Evolutionary conservation across 2,113 vertebrate genomes (phyloP).

Genomic region (Paraplagusia blochii): DNA sequence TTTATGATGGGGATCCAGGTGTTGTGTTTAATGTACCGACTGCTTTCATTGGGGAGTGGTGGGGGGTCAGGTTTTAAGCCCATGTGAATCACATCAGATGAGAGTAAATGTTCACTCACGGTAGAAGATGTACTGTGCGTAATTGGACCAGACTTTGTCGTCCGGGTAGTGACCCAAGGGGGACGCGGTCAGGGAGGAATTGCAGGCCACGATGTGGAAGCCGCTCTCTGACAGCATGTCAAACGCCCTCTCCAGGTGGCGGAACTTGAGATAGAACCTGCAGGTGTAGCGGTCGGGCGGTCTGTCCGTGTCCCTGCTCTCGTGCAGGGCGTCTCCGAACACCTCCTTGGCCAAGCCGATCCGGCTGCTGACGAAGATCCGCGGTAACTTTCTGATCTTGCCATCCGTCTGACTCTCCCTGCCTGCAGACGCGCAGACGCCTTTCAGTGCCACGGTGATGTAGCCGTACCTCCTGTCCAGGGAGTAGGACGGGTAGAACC

Average conservation of each 20-base stretch:
- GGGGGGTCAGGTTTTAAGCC: slow-evolving; percentile 1
- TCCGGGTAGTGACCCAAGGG: slow-evolving; percentile 87
- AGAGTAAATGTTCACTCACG: slow-evolving; percentile 84
- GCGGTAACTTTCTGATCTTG: slow-evolving; percentile 87
- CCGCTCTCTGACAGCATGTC: slow-evolving; percentile 97
- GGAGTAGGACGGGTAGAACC: slow-evolving; percentile 84
- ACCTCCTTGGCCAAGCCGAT: slow-evolving; percentile 94
- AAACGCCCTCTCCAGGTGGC: slow-evolving; percentile 94
- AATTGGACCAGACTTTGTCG: slow-evolving; percentile 96
- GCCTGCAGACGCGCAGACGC: slow-evolving; percentile 79
- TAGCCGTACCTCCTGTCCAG: slow-evolving; percentile 90
- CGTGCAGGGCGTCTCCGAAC: slow-evolving; percentile 94
- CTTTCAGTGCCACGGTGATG: slow-evolving; percentile 89
- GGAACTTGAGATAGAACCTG: slow-evolving; percentile 94
- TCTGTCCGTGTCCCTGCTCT: slow-evolving; percentile 90
- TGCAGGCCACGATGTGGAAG: slow-evolving; percentile 97
- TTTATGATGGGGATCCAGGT: not conserved
- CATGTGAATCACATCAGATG: not conserved
- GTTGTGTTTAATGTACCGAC: slow-evolving; percentile 10
- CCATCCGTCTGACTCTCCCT: slow-evolving; percentile 85
- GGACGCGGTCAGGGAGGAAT: slow-evolving; percentile 90
- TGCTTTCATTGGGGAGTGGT: slow-evolving; percentile 6
- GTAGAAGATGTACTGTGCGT: slow-evolving; percentile 98
- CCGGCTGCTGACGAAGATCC: slow-evolving; percentile 96
- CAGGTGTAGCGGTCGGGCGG: slow-evolving; percentile 92